Base-by-base conservation (phyloP, 1,140 invertebrate species). In the Musca vetustissima region DNA sequence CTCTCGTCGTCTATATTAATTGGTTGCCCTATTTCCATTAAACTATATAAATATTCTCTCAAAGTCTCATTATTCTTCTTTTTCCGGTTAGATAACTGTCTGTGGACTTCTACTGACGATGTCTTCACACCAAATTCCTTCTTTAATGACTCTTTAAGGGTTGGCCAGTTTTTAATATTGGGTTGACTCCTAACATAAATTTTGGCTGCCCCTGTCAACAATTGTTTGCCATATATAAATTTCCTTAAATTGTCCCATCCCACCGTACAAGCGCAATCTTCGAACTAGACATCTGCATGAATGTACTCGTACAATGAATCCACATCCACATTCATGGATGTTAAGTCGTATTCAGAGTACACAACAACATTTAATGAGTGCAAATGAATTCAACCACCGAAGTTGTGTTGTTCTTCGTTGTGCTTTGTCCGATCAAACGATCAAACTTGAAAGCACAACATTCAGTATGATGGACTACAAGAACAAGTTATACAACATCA, bases 211-310 rank as follows among this genome's bases (percentile, higher is more conserved):
- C 66, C 66, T 21, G 28, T 47, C 17, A 68, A 24, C 22, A 68
- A 53, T 25, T 68, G 53, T 25, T 53, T 43, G 1, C 22, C 53
- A 32, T 68, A 68, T n/a, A 68, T 61, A 19, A 24, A 68, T 55
- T 59, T 28, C 9, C 59, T 17, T 17, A 48, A 17, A 2, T 61
- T 53, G 19, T 53, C 47, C 53, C 66, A 68, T 11, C 36, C 21
- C 14, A 68, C 47, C 0, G 67, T 57, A 14, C 2, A 36, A 1
- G 67, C 22, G 15, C 24, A 47, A 4, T 59, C 47, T 19, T 28
- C 43, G n/a, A n/a, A n/a, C n/a, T n/a, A n/a, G n/a, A n/a, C n/a
- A n/a, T n/a, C n/a, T n/a, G n/a, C n/a, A n/a, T n/a, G n/a, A n/a
- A n/a, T n/a, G n/a, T n/a, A n/a, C n/a, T n/a, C n/a, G n/a, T n/a